Percentiles rank a stretch among this genome's conserved stretches.
Conservation (phyloP, 2,113 vertebrate genomes). For the Alces alces region DNA sequence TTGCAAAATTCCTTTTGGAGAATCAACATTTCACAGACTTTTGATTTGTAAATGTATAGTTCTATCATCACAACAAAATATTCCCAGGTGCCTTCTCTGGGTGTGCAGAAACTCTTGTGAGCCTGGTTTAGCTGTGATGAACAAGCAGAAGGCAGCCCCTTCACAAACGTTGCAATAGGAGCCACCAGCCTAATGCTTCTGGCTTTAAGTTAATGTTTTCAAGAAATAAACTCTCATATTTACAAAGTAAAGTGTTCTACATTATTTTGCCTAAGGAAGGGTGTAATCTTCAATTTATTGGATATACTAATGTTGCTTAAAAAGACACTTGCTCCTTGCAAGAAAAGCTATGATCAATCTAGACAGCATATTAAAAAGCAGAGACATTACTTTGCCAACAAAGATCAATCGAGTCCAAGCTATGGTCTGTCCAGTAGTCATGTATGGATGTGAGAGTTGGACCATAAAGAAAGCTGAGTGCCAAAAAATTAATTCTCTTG, state of each 20-base stretch:
- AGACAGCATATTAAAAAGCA: background rate
- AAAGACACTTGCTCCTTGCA: background rate
- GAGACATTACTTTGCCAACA: background rate
- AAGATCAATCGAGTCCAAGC: background rate
- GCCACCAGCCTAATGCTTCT: background rate
- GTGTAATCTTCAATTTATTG: background rate
- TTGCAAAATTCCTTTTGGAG: background rate
- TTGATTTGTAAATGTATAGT: background rate
- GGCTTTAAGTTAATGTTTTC: background rate
- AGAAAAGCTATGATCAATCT: background rate
- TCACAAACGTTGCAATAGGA: background rate
- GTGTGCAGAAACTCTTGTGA: background rate
- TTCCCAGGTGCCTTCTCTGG: background rate
- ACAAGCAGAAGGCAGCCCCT: background rate
- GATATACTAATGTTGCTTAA: background rate
- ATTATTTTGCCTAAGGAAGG: background rate
- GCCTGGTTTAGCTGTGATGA: background rate
- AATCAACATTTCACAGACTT: background rate
- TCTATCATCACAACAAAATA: background rate
- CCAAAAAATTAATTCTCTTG: background rate
- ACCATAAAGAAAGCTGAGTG: background rate
- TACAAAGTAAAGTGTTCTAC: background rate
- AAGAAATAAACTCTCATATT: background rate
- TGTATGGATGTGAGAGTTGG: background rate
- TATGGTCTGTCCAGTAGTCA: background rate